A percentile compares a stretch with the other conserved stretches of the same genome.
Conservation (phyloP, 2,888 invertebrate species). For the Flabesymbios commensalis region DNA sequence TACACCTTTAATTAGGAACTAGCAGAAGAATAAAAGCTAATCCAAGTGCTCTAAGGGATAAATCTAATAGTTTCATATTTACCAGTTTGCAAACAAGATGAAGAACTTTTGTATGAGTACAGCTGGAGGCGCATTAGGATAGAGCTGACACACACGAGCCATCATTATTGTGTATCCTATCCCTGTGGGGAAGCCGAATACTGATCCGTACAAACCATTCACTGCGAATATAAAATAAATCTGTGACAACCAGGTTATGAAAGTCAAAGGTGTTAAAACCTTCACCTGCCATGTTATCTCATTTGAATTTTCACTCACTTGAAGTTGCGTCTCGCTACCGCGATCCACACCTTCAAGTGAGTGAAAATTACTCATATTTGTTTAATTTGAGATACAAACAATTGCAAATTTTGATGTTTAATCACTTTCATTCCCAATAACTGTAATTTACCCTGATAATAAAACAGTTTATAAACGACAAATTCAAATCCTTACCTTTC, state of each 20-base stretch:
- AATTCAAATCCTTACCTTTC: background rate
- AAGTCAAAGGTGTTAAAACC: background rate
- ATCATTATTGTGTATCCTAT: conserved; percentile 99
- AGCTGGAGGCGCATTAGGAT: conserved; percentile 94
- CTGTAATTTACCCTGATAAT: too few species aligned
- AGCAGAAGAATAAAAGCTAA: background rate
- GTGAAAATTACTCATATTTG: too few species aligned
- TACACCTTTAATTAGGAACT: too few species aligned
- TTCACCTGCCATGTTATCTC: background rate
- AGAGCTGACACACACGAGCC: conserved; percentile 95
- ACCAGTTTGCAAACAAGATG: conserved; percentile 94
- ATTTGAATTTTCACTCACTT: too few species aligned
- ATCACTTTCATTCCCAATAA: too few species aligned
- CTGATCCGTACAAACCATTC: conserved; percentile 98
- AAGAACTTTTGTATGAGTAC: conserved; percentile 98
- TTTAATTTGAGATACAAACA: too few species aligned
- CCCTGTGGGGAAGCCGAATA: conserved; percentile 94
- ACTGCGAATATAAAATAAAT: conserved; percentile 35
- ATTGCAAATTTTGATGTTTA: too few species aligned
- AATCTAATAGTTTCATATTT: too few species aligned
- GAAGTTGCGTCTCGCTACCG: too few species aligned
- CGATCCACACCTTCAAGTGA: too few species aligned
- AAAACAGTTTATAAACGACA: background rate
- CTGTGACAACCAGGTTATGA: background rate
- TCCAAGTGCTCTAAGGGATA: background rate